Evolutionary conservation across 2,797 vertebrate genomes (phyloP), one percentile per base, ranked within the genome.

Genomic region (Tenualosa thibaudeaui): DNA sequence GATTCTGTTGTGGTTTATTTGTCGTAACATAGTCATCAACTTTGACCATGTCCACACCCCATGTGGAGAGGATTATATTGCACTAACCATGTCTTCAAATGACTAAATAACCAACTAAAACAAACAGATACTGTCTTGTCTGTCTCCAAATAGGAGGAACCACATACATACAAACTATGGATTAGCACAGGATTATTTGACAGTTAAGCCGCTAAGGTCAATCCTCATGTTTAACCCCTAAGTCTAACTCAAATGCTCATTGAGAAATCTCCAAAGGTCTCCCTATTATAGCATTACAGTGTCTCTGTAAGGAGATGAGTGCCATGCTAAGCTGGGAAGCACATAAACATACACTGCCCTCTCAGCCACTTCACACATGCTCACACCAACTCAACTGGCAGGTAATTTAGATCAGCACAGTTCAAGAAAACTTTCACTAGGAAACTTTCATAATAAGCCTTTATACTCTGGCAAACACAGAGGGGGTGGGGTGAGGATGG

Each of bases 41-140:
- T 78, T 22, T 78, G 71, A 22, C 40, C 19, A 22, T 43, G 71
- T 19, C 5, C 71, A 12, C 15, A 17, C 68, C 31, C 68, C 37
- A 43, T 43, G 68, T 40, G 37, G 71, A 78, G 71, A 43, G 71
- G 71, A 78, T 78, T 78, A 51, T 12, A 78, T 1, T 78, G 71
- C 9, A 17, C 40, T 8, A 49, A 1, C 46, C 15, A 19, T 15
- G 15, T 31, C 12, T 65, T 65, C 26, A 5, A 54, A 56, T 37
- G 40, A 15, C 40, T 15, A 71, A 37, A 71, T 15, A 71, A 17
- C 22, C 19, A 56, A 56, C 22, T 19, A 56, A 56, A 56, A 56
- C 3, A 56, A 56, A 51, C 50, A 9, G 1, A 68, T 26, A 12
- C 24, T 68, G 31, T 71, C 65, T 31, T 40, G 12, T 71, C 65